Evolutionary conservation across 2,113 vertebrate species (phyloP), one percentile per base, ranked within the genome.

Genomic region (Raja brachyura): DNA sequence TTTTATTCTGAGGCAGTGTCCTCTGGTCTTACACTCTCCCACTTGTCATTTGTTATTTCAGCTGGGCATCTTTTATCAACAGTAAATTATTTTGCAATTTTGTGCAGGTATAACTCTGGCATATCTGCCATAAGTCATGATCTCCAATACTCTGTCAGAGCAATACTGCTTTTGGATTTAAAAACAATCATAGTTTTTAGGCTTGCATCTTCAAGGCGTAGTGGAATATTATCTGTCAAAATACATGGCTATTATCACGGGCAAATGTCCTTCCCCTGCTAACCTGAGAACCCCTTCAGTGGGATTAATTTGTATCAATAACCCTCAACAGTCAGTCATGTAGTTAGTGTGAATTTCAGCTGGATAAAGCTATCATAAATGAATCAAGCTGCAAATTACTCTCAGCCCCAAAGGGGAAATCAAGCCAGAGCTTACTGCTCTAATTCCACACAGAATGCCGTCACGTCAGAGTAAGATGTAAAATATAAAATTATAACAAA

Each of bases 301-400:
- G 10, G 20, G 33, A 66, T 6, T 39, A 68, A 73, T 6, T 73
- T 70, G 33, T 92, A 92, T 92, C 63, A 68, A 92, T 25, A 73
- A 28, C 31, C 31, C 88, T 92, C 33, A 92, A 25, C 68, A 54
- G 22, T 92, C 31, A 90, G 63, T 90, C 63, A 39, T 9, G 10
- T 18, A 70, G 86, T 0, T 13, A 68, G 18, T 33, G 20, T 92
- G 66, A 48, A 48, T 73, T 92, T 92, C 73, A 73, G 90, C 20
- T 74, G 33, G 11, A 20, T 48, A 18, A 54, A 48, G 10, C 33
- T 25, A 73, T 73, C 18, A 48, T 73, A 66, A 39, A 92, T 22
- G 33, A 92, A 92, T 92, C 90, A 73, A 70, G 88, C 88, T 70
- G 66, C 33, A 63, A 88, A 66, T 88, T 88, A 54, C 90, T 48